phyloP scores from a whole-genome alignment of 2,113 vertebrate genomes.

The Hyperoodon ampullatus region DNA sequence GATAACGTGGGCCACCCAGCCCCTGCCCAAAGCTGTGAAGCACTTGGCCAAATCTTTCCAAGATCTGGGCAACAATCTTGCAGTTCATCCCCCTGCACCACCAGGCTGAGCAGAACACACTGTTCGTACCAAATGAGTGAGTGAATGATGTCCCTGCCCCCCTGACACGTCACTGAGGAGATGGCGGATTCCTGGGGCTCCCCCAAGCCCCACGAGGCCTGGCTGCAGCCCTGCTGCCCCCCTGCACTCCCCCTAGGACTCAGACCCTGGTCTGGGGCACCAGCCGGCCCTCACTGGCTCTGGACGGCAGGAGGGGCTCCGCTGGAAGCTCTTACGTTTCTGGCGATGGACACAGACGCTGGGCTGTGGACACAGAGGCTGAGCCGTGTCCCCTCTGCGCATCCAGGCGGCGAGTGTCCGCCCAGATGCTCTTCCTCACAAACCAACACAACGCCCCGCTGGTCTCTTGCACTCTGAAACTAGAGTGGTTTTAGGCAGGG shows the following conservation, averaged over 20 bases:
- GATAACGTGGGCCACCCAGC: neutral
- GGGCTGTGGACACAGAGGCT: neutral
- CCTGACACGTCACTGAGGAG: neutral
- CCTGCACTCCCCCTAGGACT: neutral
- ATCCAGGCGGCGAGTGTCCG: accelerated
- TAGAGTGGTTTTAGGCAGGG: neutral
- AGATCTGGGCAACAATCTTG: neutral
- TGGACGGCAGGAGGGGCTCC: neutral
- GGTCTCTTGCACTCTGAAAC: too few species aligned
- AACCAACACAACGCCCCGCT: accelerated
- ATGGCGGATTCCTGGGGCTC: too few species aligned
- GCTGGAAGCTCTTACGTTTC: neutral
- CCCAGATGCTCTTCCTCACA: neutral
- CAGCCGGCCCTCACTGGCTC: neutral
- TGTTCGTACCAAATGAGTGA: accelerated
- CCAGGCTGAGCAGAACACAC: too few species aligned
- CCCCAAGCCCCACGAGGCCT: neutral
- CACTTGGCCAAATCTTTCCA: neutral
- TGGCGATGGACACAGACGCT: accelerated
- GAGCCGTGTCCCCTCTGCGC: neutral
- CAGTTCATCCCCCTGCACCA: accelerated
- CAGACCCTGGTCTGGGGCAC: too few species aligned
- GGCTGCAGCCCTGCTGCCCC: accelerated
- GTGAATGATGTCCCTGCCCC: neutral
- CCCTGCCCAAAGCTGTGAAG: neutral